phyloP scores from a whole-genome alignment of 2,113 vertebrate species.

The Cettia cetti region DNA sequence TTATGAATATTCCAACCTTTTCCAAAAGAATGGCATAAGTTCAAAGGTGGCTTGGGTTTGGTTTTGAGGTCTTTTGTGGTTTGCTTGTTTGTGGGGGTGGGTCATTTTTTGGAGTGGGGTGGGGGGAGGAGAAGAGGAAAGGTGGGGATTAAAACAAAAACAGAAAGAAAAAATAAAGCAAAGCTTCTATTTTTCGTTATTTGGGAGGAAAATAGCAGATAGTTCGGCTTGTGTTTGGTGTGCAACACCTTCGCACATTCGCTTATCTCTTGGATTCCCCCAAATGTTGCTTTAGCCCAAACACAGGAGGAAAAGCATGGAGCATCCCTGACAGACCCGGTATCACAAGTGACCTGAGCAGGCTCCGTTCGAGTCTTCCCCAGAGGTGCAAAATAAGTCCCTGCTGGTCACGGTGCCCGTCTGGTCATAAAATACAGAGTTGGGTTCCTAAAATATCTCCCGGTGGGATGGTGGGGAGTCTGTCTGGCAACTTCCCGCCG shows the following conservation, averaged over 20 bases:
- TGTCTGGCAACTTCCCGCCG: not conserved
- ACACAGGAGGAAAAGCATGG: not conserved
- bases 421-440: not conserved
- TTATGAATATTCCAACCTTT: not conserved
- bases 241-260: not conserved
- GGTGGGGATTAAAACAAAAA: not conserved
- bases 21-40: not conserved
- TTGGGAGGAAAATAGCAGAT: not conserved
- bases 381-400: not conserved
- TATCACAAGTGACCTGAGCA: not conserved
- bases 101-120: no score
- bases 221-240: not conserved
- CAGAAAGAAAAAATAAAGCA: not conserved
- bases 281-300: not conserved
- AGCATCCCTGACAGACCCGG: not conserved
- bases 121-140: no score
- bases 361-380: not conserved
- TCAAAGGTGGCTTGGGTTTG: not conserved
- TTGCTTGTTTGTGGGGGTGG: no score
- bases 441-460: not conserved
- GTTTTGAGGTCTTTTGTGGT: not conserved
- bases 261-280: not conserved
- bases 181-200: not conserved
- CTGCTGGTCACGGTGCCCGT: not conserved
- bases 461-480: not conserved